Evolutionary conservation across 2,888 invertebrate species (phyloP).

Genomic region (Microplitis manilae): DNA sequence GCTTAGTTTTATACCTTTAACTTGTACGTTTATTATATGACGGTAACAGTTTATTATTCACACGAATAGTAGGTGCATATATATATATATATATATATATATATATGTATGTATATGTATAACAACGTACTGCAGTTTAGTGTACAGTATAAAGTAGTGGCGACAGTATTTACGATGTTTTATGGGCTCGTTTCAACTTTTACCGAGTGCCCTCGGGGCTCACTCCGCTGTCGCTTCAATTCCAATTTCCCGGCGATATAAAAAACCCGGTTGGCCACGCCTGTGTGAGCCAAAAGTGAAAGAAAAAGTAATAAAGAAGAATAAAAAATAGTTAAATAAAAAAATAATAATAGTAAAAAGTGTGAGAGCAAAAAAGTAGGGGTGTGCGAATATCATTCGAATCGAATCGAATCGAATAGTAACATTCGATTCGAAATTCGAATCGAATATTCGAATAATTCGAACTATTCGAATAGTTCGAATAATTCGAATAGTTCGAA

Average conservation of each 20-base stretch:
- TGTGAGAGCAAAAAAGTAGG: slow-evolving; percentile 18
- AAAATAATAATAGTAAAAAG: background rate
- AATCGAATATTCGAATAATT: too few relatives aligned
- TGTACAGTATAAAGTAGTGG: slow-evolving; percentile 30
- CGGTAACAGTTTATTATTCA: background rate
- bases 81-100: background rate
- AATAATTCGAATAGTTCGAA: too few relatives aligned
- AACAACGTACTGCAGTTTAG: background rate
- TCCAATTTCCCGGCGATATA: slow-evolving; percentile 64
- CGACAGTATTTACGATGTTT: slow-evolving; percentile 53
- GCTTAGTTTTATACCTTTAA: slow-evolving; percentile 35
- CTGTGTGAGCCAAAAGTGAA: slow-evolving; percentile 27
- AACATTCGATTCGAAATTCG: too few relatives aligned
- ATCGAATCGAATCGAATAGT: too few relatives aligned
- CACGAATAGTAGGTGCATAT: background rate
- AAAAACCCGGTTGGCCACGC: slow-evolving; percentile 52
- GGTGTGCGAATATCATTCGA: too few relatives aligned
- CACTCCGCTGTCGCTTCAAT: slow-evolving; percentile 54
- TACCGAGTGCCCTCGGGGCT: slow-evolving; percentile 45
- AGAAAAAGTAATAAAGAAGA: slow-evolving; percentile 17
- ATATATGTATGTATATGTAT: background rate
- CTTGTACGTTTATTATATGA: slow-evolving; percentile 35
- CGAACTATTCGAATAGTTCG: too few relatives aligned
- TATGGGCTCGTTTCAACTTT: slow-evolving; percentile 59
- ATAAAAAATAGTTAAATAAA: slow-evolving; percentile 3